Evolutionary conservation across 2,888 invertebrate species (phyloP).

Genomic region (Tachina lurida): DNA sequence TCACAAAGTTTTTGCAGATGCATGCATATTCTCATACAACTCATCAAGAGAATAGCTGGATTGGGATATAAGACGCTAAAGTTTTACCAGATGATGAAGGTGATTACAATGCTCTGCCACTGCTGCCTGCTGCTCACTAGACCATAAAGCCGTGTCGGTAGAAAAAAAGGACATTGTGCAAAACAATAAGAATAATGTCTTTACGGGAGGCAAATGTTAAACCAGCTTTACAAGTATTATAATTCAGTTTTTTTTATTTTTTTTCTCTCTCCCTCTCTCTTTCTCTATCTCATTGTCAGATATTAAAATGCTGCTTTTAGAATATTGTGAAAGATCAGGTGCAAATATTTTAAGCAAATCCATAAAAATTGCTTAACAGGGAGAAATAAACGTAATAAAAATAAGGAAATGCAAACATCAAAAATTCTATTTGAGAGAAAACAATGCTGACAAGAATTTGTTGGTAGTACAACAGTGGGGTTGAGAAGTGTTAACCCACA

Average conservation of each 20-base stretch:
- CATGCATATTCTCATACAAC: slow-evolving; percentile 19
- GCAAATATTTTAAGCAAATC: slow-evolving; percentile 62
- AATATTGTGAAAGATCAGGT: slow-evolving; percentile 65
- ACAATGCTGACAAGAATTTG: not conserved
- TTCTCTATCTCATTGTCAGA: slow-evolving; percentile 44
- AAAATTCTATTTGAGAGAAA: slow-evolving; percentile 27
- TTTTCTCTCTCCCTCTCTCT: not conserved
- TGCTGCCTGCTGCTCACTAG: slow-evolving; percentile 62
- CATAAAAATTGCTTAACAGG: slow-evolving; percentile 51
- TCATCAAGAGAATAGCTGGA: slow-evolving; percentile 27
- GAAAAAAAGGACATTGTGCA: slow-evolving; percentile 32
- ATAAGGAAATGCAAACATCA: slow-evolving; percentile 31
- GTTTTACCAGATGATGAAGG: slow-evolving; percentile 44
- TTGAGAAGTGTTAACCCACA: not conserved
- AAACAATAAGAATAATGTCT: slow-evolving; percentile 43
- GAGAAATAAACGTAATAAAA: slow-evolving; percentile 23
- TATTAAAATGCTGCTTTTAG: slow-evolving; percentile 57
- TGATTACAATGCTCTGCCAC: slow-evolving; percentile 41
- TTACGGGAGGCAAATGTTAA: slow-evolving; percentile 53
- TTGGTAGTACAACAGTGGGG: not conserved
- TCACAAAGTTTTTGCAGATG: slow-evolving; percentile 31
- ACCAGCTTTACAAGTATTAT: slow-evolving; percentile 46
- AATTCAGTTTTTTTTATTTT: slow-evolving; percentile 27
- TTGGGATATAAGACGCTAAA: slow-evolving; percentile 31
- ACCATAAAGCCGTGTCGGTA: slow-evolving; percentile 52